Base-by-base conservation (phyloP, 2,888 invertebrate species). In the Eulithis testata region DNA sequence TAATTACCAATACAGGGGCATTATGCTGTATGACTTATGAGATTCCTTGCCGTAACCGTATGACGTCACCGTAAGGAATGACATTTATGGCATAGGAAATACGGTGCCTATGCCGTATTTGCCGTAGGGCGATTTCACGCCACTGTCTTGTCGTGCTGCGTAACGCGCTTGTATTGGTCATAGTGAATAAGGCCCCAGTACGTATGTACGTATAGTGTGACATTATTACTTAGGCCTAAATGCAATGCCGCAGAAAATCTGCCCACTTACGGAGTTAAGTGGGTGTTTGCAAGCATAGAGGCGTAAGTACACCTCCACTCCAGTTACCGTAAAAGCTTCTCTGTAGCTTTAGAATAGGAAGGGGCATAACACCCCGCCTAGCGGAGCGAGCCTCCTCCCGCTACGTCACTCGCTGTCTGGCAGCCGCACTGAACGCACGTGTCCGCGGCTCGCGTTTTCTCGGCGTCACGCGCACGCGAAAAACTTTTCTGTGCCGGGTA, bases 211-310 rank as follows among this genome's bases (percentile, higher is more conserved):
- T 21, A 21, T 66, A 50, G 31, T 31, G 31, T 50, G 31, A 81
- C 80, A 77, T 82, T 87, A 87, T 87, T 87, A 87, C 88, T 90
- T 90, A 89, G 91, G 92, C 91, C 90, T 90, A 90, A 91, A 88
- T 86, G 85, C 86, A 86, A 85, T 86, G 85, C 84, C 85, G 87
- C 79, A 77, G 86, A 85, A 90, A 90, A 91, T 92, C 91, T 91
- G 91, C 84, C 91, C 91, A 92, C 91, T 93, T 93, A 90, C 87
- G 86, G 86, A 85, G 85, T 87, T 87, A 89, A 90, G 86, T 87
- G 86, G 78, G 80, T 68, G 65, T 76, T 61, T 71, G 76, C 65
- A n/a, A 4, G 40, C 67, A 75, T 68, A 90, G 86, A 70, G 87
- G 51, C 81, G 77, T 83, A 91, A 83, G 75, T 70, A 57, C 73